Conservation (phyloP, 2,113 vertebrate genomes). For the Craseonycteris thonglongyai region DNA sequence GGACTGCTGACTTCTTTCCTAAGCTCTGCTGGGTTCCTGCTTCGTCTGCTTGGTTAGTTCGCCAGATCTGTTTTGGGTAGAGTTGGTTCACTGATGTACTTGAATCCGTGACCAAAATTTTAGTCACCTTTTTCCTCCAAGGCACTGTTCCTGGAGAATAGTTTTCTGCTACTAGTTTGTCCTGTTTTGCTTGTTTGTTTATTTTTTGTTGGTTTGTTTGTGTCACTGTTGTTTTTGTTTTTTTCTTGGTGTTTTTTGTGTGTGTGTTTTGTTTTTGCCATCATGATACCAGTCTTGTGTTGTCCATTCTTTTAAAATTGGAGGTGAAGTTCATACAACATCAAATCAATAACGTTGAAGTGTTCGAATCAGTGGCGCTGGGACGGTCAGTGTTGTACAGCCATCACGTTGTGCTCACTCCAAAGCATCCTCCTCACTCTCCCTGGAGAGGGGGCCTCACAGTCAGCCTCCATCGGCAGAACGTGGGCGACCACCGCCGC, state of each 20-base stretch:
- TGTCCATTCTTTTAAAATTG: not conserved
- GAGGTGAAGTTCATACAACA: not conserved
- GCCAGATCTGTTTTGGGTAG: not conserved
- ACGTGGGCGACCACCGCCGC: too few relatives aligned
- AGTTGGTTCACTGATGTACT: not conserved
- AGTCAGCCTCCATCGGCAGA: not conserved
- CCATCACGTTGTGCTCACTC: fast-evolving
- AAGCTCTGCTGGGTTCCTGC: not conserved
- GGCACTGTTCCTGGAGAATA: not conserved
- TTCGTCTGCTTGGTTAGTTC: not conserved
- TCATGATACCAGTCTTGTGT: not conserved
- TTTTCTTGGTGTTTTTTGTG: not conserved
- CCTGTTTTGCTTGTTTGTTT: not conserved
- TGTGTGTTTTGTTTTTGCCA: too few relatives aligned
- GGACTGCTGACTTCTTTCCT: not conserved
- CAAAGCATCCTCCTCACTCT: not conserved
- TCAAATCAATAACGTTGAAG: not conserved
- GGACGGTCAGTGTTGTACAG: too few relatives aligned
- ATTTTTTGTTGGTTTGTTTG: not conserved
- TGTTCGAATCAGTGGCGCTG: not conserved
- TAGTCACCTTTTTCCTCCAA: not conserved
- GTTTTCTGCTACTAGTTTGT: not conserved
- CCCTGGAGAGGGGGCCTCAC: not conserved
- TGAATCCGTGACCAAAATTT: not conserved
- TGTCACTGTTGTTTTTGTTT: not conserved